A percentile compares a stretch with the other conserved stretches of the same genome.
These are phyloP conservation scores for Noturus placidus DNA, from an alignment of 2,113 vertebrate genomes.

Conservation along the genomic window DNA sequence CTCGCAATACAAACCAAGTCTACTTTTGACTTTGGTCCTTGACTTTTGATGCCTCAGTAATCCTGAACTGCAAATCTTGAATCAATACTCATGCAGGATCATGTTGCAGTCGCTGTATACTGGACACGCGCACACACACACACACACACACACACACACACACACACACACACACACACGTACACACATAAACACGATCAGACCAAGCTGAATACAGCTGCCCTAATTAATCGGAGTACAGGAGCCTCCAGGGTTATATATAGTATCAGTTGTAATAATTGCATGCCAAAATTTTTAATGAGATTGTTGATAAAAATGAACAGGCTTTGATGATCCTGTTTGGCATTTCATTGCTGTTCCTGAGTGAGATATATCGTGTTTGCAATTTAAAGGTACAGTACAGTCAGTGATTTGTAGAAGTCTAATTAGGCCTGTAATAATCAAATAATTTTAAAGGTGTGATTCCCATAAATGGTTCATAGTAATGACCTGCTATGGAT, in stretches of 20 bases:
- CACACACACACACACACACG: conserved; percentile 11
- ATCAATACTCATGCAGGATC: conserved; percentile 30
- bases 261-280: conserved; percentile 27
- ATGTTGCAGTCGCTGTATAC: conserved; percentile 31
- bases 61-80: not conserved
- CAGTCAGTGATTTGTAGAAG: not conserved
- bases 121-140: conserved; percentile 8
- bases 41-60: conserved; percentile 13
- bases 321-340: not conserved
- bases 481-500: no score
- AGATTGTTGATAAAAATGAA: conserved; percentile 18
- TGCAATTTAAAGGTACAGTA: not conserved
- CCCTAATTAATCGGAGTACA: conserved; percentile 29
- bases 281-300: conserved; percentile 28
- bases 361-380: not conserved
- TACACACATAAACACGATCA: conserved; percentile 14
- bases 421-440: not conserved
- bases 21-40: not conserved
- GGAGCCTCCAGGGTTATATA: conserved; percentile 21
- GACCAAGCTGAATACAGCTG: conserved; percentile 13
- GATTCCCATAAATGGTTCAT: not conserved
- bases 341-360: not conserved
- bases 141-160: conserved; percentile 19
- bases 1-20: not conserved
- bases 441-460: not conserved